Evolutionary conservation across 2,888 invertebrate species (phyloP).

Genomic region (Ceratothoa steindachneri): DNA sequence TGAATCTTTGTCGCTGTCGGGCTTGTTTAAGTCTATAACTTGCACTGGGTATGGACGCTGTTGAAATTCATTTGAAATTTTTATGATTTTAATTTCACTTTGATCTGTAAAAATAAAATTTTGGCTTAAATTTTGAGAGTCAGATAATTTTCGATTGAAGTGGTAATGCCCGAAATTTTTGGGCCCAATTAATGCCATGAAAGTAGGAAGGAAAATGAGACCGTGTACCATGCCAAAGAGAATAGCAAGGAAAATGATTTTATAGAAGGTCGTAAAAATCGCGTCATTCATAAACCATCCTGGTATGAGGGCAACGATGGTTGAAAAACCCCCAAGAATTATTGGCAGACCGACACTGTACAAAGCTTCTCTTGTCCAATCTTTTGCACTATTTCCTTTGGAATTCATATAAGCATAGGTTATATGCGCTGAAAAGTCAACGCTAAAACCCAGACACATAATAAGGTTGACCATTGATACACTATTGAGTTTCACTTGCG

Average conservation of each 20-base stretch:
- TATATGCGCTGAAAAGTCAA: background rate
- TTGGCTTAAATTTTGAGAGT: no score
- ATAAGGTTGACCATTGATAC: background rate
- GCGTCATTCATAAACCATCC: background rate
- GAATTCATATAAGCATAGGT: background rate
- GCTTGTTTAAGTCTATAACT: no score
- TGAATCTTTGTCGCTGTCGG: no score
- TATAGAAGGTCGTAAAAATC: background rate
- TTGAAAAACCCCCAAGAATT: background rate
- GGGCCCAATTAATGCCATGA: background rate
- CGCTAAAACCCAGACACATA: background rate
- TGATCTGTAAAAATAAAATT: no score
- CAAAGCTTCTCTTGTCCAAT: background rate
- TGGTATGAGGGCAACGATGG: background rate
- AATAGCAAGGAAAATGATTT: background rate
- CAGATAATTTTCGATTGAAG: no score
- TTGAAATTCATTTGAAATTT: no score
- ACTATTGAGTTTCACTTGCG: background rate
- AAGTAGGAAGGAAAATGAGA: background rate
- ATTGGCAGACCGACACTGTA: background rate
- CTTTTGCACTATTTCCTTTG: background rate
- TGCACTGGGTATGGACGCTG: no score
- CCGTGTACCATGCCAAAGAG: background rate
- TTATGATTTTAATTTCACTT: no score
- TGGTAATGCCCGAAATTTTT: background rate